Conservation (phyloP, 2,888 invertebrate genomes). For the Cactoblastis cactorum region DNA sequence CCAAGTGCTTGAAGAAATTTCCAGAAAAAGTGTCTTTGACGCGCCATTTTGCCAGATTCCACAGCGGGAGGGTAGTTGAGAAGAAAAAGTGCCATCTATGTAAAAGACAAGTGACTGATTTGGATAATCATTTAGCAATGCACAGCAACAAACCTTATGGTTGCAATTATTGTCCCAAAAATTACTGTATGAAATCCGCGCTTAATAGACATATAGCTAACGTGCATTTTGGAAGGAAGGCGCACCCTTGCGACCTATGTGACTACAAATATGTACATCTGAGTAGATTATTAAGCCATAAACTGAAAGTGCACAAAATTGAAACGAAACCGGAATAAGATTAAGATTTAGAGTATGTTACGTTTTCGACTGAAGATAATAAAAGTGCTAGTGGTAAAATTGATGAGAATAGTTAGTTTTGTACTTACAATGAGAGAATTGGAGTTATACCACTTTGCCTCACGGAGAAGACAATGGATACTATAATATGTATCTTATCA, state of each 20-base stretch:
- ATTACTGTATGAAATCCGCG: slow-evolving; percentile 26
- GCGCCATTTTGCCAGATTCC: slow-evolving; percentile 17
- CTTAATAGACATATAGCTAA: slow-evolving; percentile 29
- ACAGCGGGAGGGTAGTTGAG: slow-evolving; percentile 7
- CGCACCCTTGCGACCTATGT: slow-evolving; percentile 17
- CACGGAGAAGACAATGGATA: too few species aligned
- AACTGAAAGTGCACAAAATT: slow-evolving; percentile 20
- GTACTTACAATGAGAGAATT: too few species aligned
- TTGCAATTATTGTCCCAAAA: slow-evolving; percentile 16
- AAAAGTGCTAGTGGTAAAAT: too few species aligned
- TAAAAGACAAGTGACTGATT: slow-evolving; percentile 26
- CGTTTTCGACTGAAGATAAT: too few species aligned
- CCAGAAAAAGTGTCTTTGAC: slow-evolving; percentile 16
- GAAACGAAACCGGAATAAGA: slow-evolving; percentile 14
- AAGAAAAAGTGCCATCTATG: slow-evolving; percentile 26
- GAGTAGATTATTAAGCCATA: slow-evolving; percentile 15
- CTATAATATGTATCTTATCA: too few species aligned
- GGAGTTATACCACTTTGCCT: too few species aligned
- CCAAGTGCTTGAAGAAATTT: slow-evolving; percentile 21
- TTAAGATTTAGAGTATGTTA: too few species aligned
- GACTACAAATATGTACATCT: slow-evolving; percentile 18
- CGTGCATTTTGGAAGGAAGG: slow-evolving; percentile 17
- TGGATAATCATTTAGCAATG: slow-evolving; percentile 28
- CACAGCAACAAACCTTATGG: slow-evolving; percentile 4
- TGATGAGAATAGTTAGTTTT: too few species aligned